Percentiles rank a stretch among this genome's conserved stretches.
Evolutionary conservation across 2,888 invertebrate genomes (phyloP).

Genomic region (Pantelozetes paolii): DNA sequence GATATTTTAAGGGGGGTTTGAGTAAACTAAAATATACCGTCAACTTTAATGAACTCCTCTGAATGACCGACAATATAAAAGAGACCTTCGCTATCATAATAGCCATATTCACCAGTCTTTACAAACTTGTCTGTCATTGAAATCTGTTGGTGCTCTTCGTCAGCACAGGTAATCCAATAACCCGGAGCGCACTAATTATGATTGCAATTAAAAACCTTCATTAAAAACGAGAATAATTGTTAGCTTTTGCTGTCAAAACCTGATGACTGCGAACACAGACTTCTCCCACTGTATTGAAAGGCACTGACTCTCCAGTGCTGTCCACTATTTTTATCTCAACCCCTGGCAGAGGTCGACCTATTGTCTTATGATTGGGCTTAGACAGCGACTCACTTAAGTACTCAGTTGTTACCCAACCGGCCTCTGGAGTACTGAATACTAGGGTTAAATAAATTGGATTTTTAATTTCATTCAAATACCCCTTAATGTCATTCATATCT

Average conservation of each 20-base stretch:
- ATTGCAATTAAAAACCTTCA: not conserved
- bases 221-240: not conserved
- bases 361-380: not conserved
- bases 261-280: conserved; percentile 13
- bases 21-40: not conserved
- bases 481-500: not conserved
- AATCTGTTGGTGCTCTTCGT: not conserved
- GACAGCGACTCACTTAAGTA: not conserved
- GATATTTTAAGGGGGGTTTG: not conserved
- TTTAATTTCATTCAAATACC: not conserved
- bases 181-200: not conserved
- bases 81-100: not conserved
- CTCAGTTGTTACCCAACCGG: not conserved
- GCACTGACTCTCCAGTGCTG: not conserved
- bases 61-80: conserved; percentile 4
- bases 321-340: not conserved
- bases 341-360: not conserved
- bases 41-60: not conserved
- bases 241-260: not conserved
- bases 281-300: not conserved
- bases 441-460: too few species aligned
- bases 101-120: not conserved
- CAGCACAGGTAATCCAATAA: not conserved
- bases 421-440: not conserved
- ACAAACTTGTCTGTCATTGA: not conserved